Evolutionary conservation across 2,888 invertebrate species (phyloP), one percentile per base, ranked within the genome.

Genomic region (Watsonalla binaria): DNA sequence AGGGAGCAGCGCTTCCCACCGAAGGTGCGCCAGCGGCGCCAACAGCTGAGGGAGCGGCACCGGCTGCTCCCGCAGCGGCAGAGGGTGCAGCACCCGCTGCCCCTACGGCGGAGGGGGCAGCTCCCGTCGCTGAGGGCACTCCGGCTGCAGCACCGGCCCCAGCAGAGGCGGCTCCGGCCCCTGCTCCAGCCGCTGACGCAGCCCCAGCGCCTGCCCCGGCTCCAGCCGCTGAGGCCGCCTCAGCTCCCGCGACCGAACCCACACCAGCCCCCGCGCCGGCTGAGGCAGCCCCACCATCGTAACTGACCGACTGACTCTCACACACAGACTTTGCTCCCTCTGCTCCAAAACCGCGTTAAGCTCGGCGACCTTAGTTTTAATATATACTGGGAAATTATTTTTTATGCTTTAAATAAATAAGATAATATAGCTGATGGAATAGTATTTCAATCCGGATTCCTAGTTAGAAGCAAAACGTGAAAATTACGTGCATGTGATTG

Each of bases 341-440:
- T 52, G 54, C 56, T 51, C 57, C 52, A 56, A 56, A 59, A 46
- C 60, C 58, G 13, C 47, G 34, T 5, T 6, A 15, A 5, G 35
- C 62, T 58, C 57, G 61, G 56, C 54, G 56, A 53, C 56, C 58
- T 56, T 46, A 58, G 62, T 64, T 13, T 65, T 65, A 58, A 53
- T 42, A 54, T 53, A 51, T 49, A 52, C 54, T 54, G 53, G 51
- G 55, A 68, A 60, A 63, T 64, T 68, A 62, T 76, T 78, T 82
- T 83, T 74, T 74, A 78, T 81, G 74, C 55, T 68, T 79, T 63
- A 68, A 83, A 80, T 80, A 83, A 84, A 83, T 59, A 62, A 56
- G 60, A 63, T 78, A 76, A 76, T 71, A 84, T 89, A 89, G 89
- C 89, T 89, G 89, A 88, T 90, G 88, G 89, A 90, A 90, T 86